Base-by-base conservation (phyloP, 1,140 invertebrate species). In the Diprion similis region DNA sequence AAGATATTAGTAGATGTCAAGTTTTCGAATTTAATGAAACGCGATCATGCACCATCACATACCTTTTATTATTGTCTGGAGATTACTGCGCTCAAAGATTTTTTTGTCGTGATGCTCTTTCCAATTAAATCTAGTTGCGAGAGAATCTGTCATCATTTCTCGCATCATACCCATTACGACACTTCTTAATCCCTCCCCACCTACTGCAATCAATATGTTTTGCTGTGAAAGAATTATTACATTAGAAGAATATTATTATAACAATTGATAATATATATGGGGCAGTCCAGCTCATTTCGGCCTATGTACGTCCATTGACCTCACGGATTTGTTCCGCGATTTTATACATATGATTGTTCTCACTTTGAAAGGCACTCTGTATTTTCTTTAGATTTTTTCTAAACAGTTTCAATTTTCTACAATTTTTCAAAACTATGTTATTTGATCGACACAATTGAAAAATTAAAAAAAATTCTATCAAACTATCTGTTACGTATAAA, bases 131-230 rank as follows among this genome's bases (percentile, higher is more conserved):
- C 48, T 51, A 51, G 48, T 51, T 51, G 48, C 48, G 48, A 51
- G 48, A 51, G 48, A 51, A 51, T 51, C 48, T 51, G 48, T 51
- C 48, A 51, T 51, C 48, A 51, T 51, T 51, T 51, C 48, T 51
- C 48, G 8, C 48, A 51, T 51, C 48, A 51, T 51, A 15, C 48
- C 48, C 48, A 51, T 51, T 15, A 51, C 48, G 48, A 51, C 48
- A 15, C 48, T 51, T 51, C 48, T 51, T 15, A 51, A 15, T 51
- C 48, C 48, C 8, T 51, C 48, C 48, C 48, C 48, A 51, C 48
- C 48, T 51, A 51, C 48, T 51, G 48, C 48, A 51, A 51, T 51
- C 48, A 51, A 51, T 51, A 10, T 51, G 48, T 51, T 51, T 15
- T 51, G 48, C 48, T 51, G 48, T 51, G 48, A 51, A 51, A 10